A percentile compares a stretch with the other conserved stretches of the same genome.
Evolutionary conservation across 2,113 vertebrate species (phyloP).

Genomic region (Phyllopteryx taeniolatus): DNA sequence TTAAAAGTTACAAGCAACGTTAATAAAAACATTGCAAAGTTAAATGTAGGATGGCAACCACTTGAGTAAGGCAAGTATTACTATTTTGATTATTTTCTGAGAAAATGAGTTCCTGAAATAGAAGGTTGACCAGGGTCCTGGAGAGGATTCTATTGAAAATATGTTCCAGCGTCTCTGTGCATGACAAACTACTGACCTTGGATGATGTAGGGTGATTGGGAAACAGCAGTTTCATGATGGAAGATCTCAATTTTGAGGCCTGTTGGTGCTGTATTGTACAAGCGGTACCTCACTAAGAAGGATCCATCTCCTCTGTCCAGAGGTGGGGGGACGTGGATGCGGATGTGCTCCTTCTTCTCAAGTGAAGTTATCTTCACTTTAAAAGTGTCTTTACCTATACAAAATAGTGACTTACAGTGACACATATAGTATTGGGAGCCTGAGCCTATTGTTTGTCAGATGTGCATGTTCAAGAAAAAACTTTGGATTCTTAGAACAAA

Average conservation of each 20-base stretch:
- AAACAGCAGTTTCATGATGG: slow-evolving; percentile 77
- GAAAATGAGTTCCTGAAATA: too few relatives aligned
- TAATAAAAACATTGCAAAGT: too few relatives aligned
- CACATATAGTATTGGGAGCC: neutral
- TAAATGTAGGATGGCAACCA: too few relatives aligned
- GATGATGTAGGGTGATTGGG: slow-evolving; percentile 83
- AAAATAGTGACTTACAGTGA: neutral
- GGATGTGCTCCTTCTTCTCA: slow-evolving; percentile 74
- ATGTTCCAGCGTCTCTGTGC: neutral
- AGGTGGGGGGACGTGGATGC: slow-evolving; percentile 80
- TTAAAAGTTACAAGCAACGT: too few relatives aligned
- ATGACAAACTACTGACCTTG: slow-evolving; percentile 63
- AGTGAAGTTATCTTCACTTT: slow-evolving; percentile 81
- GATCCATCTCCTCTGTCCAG: slow-evolving; percentile 88
- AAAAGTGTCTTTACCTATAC: slow-evolving; percentile 78
- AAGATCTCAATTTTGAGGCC: slow-evolving; percentile 83
- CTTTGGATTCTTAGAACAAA: neutral
- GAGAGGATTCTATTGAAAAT: too few relatives aligned
- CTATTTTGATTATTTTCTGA: too few relatives aligned
- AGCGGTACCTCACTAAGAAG: slow-evolving; percentile 84
- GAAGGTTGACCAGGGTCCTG: too few relatives aligned
- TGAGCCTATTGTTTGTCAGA: too few relatives aligned
- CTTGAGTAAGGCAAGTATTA: too few relatives aligned
- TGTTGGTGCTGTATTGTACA: slow-evolving; percentile 76
- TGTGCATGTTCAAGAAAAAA: neutral